Conservation (phyloP, 2,797 vertebrate species). For the Acridotheres tristis region DNA sequence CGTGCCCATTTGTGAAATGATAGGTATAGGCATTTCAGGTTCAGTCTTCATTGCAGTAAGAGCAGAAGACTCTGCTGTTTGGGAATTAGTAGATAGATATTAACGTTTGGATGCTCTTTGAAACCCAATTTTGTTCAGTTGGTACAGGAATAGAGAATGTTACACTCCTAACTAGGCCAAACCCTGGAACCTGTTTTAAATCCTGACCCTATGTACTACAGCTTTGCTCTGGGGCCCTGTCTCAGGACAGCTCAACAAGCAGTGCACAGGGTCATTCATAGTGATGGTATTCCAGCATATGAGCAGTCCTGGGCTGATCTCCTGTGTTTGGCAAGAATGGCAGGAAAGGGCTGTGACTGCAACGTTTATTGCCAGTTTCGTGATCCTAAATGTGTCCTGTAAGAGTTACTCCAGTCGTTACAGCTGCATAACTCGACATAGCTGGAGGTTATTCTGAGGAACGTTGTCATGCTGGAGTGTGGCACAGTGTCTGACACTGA, state of each 20-base stretch:
- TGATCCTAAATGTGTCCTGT: neutral
- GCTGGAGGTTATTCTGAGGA: neutral
- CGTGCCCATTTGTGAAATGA: neutral
- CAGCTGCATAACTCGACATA: neutral
- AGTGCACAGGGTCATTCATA: neutral
- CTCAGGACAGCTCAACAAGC: neutral
- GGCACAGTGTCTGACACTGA: neutral
- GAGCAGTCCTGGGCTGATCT: neutral
- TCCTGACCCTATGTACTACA: neutral
- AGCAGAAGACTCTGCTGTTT: neutral
- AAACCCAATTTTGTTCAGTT: neutral
- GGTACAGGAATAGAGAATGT: neutral
- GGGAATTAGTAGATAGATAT: neutral
- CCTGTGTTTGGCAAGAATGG: neutral
- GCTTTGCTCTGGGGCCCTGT: neutral
- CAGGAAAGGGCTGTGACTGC: neutral
- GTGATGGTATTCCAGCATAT: neutral
- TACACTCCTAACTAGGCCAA: neutral
- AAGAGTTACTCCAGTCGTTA: neutral
- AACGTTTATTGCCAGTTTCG: neutral
- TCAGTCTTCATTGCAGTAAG: neutral
- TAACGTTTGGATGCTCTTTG: neutral
- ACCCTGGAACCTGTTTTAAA: neutral
- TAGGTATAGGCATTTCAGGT: neutral
- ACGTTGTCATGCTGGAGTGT: accelerated